Percentiles rank a stretch among this genome's conserved stretches.
These are phyloP conservation scores for Mallotus villosus DNA, from an alignment of 2,797 vertebrate genomes.

Conservation along the genomic window DNA sequence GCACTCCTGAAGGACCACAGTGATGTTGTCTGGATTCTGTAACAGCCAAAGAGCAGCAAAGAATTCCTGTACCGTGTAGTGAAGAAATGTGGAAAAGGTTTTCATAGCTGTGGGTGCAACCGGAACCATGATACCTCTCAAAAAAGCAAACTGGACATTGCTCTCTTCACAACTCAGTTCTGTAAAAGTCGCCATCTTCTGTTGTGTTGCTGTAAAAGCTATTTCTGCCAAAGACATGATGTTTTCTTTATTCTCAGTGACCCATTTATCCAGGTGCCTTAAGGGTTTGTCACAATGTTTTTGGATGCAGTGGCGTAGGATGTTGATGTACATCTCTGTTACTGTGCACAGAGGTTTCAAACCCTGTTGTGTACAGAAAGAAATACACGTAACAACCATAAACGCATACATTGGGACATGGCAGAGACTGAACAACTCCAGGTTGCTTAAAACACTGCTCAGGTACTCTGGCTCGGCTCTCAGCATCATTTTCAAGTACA, in stretches of 20 bases:
- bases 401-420: slow-evolving; percentile 60
- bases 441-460: slow-evolving; percentile 33
- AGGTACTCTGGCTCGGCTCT: slow-evolving; percentile 6
- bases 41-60: slow-evolving; percentile 62
- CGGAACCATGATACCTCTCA: slow-evolving; percentile 1
- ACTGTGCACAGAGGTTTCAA: slow-evolving; percentile 11
- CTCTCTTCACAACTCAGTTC: neutral
- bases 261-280: neutral
- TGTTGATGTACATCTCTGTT: slow-evolving; percentile 38
- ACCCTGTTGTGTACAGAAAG: neutral
- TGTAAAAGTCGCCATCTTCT: slow-evolving; percentile 6
- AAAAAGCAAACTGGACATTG: slow-evolving; percentile 11
- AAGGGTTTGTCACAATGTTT: neutral
- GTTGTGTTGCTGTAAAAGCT: slow-evolving; percentile 27
- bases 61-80: slow-evolving; percentile 66
- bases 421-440: slow-evolving; percentile 59
- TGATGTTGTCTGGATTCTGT: slow-evolving; percentile 39
- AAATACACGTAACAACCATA: slow-evolving; percentile 47
- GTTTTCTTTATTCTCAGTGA: neutral
- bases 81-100: slow-evolving; percentile 42
- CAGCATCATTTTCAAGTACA: slow-evolving; percentile 22
- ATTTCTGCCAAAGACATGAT: slow-evolving; percentile 23
- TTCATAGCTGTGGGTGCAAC: neutral
- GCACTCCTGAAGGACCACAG: slow-evolving; percentile 37
- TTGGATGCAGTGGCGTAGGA: slow-evolving; percentile 27